These are phyloP conservation scores for Lateolabrax maculatus DNA, from an alignment of 2,797 vertebrate species.

Conservation along the genomic window DNA sequence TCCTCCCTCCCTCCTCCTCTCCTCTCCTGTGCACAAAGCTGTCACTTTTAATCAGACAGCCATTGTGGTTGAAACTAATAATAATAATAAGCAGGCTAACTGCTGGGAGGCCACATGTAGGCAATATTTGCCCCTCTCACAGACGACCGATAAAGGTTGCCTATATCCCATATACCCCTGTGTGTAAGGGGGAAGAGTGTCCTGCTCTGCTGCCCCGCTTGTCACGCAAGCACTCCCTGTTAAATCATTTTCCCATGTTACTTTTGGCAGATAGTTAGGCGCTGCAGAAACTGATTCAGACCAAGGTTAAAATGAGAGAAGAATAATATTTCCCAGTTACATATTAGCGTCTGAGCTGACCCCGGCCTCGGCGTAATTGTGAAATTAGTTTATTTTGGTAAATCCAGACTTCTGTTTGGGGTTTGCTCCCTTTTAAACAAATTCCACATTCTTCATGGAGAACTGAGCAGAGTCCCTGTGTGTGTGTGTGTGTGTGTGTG, in stretches of 20 bases:
- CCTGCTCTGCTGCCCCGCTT: constrained; percentile 60
- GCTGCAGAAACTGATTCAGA: constrained; percentile 32
- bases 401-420: constrained; percentile 65
- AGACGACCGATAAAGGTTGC: constrained; percentile 55
- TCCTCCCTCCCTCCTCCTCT: constrained; percentile 17
- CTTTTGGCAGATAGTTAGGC: constrained; percentile 60
- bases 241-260: constrained; percentile 76
- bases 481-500: constrained; percentile 1
- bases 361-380: constrained; percentile 61
- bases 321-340: constrained; percentile 68
- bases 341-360: constrained; percentile 69
- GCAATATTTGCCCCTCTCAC: constrained; percentile 42
- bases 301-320: constrained; percentile 55
- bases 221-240: constrained; percentile 68
- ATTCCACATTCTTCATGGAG: constrained; percentile 71
- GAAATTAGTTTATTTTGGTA: constrained; percentile 77
- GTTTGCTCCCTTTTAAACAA: constrained; percentile 63
- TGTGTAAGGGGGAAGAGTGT: constrained; percentile 44
- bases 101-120: constrained; percentile 54
- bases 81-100: constrained; percentile 56
- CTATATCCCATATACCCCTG: constrained; percentile 46
- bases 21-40: constrained; percentile 57
- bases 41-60: constrained; percentile 66
- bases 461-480: constrained; percentile 45
- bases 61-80: constrained; percentile 59